Evolutionary conservation across 2,113 vertebrate species (phyloP).

Genomic region (Brachypteracias leptosomus): DNA sequence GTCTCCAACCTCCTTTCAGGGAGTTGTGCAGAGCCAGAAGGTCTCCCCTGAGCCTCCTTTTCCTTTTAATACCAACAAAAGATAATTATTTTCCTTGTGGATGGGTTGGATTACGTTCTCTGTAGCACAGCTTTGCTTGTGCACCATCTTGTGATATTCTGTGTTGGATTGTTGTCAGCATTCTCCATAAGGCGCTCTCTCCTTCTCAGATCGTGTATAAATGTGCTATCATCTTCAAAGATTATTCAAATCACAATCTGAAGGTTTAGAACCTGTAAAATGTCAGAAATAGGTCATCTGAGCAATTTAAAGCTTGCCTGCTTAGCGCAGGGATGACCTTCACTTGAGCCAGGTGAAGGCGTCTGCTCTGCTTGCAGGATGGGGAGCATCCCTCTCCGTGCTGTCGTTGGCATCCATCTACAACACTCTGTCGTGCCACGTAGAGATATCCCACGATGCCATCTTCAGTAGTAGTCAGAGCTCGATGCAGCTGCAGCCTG

Average conservation of each 20-base stretch:
- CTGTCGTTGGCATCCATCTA: not conserved
- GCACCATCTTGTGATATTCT: not conserved
- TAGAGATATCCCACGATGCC: not conserved
- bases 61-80: not conserved
- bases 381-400: not conserved
- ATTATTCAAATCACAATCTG: not conserved
- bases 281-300: not conserved
- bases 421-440: not conserved
- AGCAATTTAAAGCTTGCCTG: not conserved
- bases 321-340: too few species aligned
- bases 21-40: not conserved
- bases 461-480: not conserved
- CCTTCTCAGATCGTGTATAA: not conserved
- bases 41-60: not conserved
- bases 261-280: not conserved
- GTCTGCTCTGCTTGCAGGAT: rapidly evolving
- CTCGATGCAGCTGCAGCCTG: not conserved
- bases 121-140: not conserved
- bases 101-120: not conserved
- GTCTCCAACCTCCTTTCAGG: not conserved
- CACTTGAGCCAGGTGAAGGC: rapidly evolving
- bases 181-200: not conserved
- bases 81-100: not conserved
- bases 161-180: not conserved
- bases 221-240: not conserved